phyloP scores from a whole-genome alignment of 53 echinoderm and acorn worm species.

The Temnopleurus reevesii region DNA sequence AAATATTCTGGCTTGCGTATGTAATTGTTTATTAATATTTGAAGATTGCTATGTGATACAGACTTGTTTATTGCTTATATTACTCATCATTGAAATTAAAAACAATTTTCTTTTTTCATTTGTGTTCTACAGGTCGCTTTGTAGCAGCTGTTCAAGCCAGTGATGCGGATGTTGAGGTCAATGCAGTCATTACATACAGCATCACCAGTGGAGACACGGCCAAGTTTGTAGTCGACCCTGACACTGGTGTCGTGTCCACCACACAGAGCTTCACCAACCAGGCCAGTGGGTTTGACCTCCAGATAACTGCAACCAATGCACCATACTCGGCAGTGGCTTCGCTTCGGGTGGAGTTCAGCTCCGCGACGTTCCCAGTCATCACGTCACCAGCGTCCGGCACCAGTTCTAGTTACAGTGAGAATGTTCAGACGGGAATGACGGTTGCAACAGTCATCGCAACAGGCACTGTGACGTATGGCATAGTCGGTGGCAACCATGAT shows the following conservation, averaged over 20 bases:
- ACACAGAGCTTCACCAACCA: conserved; percentile 69
- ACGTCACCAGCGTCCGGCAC: conserved; percentile 58
- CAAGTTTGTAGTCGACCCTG: conserved; percentile 65
- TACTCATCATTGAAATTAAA: not conserved
- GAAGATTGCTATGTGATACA: too few species aligned
- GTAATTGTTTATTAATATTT: too few species aligned
- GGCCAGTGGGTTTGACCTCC: conserved; percentile 59
- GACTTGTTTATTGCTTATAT: too few species aligned
- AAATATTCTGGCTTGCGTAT: too few species aligned
- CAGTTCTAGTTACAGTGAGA: conserved; percentile 63
- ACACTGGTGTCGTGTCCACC: conserved; percentile 75
- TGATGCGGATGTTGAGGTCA: conserved; percentile 72
- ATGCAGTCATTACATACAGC: conserved; percentile 77
- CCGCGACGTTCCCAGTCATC: conserved; percentile 73
- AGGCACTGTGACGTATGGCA: conserved; percentile 62
- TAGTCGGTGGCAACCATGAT: conserved; percentile 79
- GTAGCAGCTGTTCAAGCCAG: conserved; percentile 69
- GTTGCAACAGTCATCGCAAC: conserved; percentile 65
- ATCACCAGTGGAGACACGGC: conserved; percentile 72
- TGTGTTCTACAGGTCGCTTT: conserved; percentile 69
- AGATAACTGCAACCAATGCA: conserved; percentile 69
- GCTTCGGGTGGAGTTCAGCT: conserved; percentile 53
- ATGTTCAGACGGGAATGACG: conserved; percentile 47
- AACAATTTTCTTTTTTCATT: not conserved
- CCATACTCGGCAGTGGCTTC: conserved; percentile 44